Evolutionary conservation across 2,888 invertebrate genomes (phyloP).

Genomic region (Cataglyphis altisquamis): DNA sequence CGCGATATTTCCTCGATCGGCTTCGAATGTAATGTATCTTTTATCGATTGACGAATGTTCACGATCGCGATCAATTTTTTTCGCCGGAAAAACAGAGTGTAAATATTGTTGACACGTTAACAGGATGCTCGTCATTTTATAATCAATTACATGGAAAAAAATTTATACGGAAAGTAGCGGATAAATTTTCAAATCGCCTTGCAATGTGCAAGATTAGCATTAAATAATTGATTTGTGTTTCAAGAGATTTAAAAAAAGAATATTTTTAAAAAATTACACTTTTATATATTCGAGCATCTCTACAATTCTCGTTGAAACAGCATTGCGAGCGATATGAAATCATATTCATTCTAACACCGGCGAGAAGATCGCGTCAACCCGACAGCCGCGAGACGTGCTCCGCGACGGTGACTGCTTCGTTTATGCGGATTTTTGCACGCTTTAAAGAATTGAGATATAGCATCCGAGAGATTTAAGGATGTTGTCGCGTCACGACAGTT

Average conservation of each 20-base stretch:
- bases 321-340: background rate
- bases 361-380: background rate
- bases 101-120: slow-evolving; percentile 10
- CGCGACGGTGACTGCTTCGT: slow-evolving; percentile 13
- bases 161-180: background rate
- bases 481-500: slow-evolving; percentile 5
- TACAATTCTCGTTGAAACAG: background rate
- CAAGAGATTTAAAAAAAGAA: background rate
- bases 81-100: background rate
- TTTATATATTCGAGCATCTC: background rate
- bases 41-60: slow-evolving; percentile 3
- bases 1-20: slow-evolving; percentile 56
- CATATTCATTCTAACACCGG: background rate
- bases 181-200: background rate
- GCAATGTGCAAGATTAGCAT: background rate
- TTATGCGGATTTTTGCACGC: slow-evolving; percentile 2
- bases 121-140: background rate
- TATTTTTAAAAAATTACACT: background rate
- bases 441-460: slow-evolving; percentile 50
- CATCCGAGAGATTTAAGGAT: slow-evolving; percentile 24
- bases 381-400: slow-evolving; percentile 15
- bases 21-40: slow-evolving; percentile 12
- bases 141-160: background rate
- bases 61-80: slow-evolving; percentile 1
- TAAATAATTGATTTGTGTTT: background rate